Conservation (phyloP, 2,888 invertebrate genomes). For the Andrena minutula region DNA sequence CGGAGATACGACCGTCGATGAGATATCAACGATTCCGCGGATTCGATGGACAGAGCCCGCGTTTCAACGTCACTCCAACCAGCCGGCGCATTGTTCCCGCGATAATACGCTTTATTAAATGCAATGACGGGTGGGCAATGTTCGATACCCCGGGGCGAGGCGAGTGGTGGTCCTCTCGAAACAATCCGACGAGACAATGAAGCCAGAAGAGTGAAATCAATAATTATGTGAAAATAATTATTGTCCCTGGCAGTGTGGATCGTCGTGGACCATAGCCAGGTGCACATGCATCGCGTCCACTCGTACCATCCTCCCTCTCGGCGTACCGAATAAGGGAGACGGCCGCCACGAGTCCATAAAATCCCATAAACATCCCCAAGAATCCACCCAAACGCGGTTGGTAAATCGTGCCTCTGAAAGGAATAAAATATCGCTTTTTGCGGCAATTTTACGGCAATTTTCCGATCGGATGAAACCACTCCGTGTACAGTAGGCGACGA, state of each 20-base stretch:
- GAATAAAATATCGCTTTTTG: conserved; percentile 83
- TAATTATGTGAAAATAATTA: conserved; percentile 16
- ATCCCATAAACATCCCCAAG: conserved; percentile 76
- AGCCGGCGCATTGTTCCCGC: background rate
- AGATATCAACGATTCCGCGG: background rate
- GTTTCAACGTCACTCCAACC: background rate
- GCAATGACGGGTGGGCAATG: background rate
- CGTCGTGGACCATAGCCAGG: conserved; percentile 51
- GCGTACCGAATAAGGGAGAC: conserved; percentile 45
- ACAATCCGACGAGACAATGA: background rate
- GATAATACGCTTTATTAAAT: conserved; percentile 29
- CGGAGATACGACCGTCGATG: background rate
- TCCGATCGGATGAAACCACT: conserved; percentile 79
- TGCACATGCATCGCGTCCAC: conserved; percentile 39
- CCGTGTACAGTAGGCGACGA: conserved; percentile 39
- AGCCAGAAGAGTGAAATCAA: background rate
- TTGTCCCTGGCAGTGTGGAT: conserved; percentile 6
- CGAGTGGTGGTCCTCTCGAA: background rate
- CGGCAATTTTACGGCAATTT: conserved; percentile 85
- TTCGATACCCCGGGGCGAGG: too few relatives aligned
- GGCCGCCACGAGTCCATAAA: conserved; percentile 75
- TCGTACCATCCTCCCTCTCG: conserved; percentile 23
- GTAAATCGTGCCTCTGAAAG: conserved; percentile 71
- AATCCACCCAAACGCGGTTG: conserved; percentile 53
- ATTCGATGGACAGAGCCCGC: background rate